These are phyloP conservation scores for Sparus aurata DNA, from an alignment of 2,797 vertebrate genomes.

Conservation along the genomic window DNA sequence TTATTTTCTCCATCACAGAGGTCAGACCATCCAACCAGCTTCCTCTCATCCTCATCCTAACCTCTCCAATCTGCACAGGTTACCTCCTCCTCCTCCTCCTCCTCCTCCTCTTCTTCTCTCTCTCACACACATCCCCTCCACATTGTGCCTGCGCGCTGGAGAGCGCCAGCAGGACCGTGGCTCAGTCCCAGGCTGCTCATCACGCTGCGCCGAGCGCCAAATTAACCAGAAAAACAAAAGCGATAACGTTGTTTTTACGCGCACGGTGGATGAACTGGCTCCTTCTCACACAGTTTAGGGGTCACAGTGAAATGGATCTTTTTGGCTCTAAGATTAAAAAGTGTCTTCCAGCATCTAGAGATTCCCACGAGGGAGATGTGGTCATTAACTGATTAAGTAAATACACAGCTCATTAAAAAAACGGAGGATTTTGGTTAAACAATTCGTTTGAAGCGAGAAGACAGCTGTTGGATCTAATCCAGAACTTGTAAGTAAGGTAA, in stretches of 20 bases:
- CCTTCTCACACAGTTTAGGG: not conserved
- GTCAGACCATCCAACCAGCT: not conserved
- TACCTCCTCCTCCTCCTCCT: not conserved
- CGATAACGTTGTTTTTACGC: slow-evolving; percentile 23
- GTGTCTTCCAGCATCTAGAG: fast-evolving
- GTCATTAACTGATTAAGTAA: not conserved
- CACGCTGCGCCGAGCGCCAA: slow-evolving; percentile 35
- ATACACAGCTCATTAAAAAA: slow-evolving; percentile 1
- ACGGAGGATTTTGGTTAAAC: not conserved
- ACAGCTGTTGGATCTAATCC: too few species aligned
- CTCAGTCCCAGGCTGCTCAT: slow-evolving; percentile 18
- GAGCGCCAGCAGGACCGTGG: slow-evolving; percentile 8
- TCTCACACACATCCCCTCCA: not conserved
- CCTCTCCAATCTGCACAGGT: not conserved
- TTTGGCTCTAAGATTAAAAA: not conserved
- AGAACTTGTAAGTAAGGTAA: too few species aligned
- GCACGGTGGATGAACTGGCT: not conserved
- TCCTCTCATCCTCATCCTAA: not conserved
- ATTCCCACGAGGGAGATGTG: not conserved
- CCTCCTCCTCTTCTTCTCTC: not conserved
- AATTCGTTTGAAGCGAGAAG: too few species aligned
- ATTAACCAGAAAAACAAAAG: slow-evolving; percentile 34
- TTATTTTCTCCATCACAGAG: not conserved
- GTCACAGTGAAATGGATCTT: not conserved
- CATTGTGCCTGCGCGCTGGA: slow-evolving; percentile 11